Evolutionary conservation across 1,140 invertebrate species (phyloP).

Genomic region (Onthophagus taurus): DNA sequence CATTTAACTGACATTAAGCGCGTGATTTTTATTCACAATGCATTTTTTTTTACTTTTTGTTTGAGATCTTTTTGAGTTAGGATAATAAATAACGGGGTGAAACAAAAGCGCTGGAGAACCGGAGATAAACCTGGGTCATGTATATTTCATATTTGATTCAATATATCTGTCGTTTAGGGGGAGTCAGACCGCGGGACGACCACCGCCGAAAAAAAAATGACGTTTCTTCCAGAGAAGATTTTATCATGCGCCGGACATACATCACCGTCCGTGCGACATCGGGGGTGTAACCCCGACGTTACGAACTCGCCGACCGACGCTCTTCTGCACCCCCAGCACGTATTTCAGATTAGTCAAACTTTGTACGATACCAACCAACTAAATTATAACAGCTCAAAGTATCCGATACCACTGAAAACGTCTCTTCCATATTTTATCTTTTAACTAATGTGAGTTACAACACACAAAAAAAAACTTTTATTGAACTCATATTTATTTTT

Average conservation of each 20-base stretch:
- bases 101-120: background rate
- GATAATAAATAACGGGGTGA: too few species aligned
- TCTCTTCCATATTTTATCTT: too few species aligned
- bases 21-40: too few species aligned
- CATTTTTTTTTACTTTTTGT: too few species aligned
- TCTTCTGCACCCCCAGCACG: conserved; percentile 21
- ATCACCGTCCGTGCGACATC: conserved; percentile 24
- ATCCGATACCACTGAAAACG: conserved; percentile 15
- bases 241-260: conserved; percentile 23
- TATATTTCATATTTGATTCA: conserved; percentile 13
- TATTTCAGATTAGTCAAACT: conserved; percentile 26
- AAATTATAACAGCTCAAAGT: conserved; percentile 24
- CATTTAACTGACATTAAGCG: too few species aligned
- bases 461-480: too few species aligned
- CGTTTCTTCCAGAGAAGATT: conserved; percentile 16
- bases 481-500: too few species aligned
- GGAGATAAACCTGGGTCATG: conserved; percentile 2
- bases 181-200: background rate
- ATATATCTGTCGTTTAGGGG: conserved; percentile 2
- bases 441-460: too few species aligned
- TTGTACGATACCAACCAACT: conserved; percentile 19
- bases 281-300: conserved; percentile 8
- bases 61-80: too few species aligned
- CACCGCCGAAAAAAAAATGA: conserved; percentile 5
- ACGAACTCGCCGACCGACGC: conserved; percentile 3